Evolutionary conservation across 2,113 vertebrate species (phyloP), one percentile per base, ranked within the genome.

Genomic region (Nycticebus coucang): DNA sequence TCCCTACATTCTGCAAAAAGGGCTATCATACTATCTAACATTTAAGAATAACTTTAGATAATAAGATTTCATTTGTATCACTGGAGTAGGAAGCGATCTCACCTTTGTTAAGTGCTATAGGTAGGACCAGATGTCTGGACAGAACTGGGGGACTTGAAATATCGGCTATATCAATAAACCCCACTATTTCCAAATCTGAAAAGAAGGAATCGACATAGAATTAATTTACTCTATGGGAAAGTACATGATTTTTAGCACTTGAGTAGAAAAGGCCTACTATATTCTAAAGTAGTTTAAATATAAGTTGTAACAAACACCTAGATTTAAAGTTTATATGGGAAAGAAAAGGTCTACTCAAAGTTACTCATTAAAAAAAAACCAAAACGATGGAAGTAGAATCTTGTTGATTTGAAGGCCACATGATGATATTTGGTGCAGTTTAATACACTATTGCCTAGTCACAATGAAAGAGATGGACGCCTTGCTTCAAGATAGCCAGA

Each of bases 81-180:
- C 15, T 57, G 53, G 37, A 35, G 45, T 0, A 89, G 35, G n/a
- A 91, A 33, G n/a, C 95, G 62, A 92, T 95, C 99, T 98, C 92
- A 99, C 99, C 99, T 99, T 99, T 99, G 98, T 99, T 99, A 57
- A 99, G 99, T 87, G 99, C 99, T 94, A 99, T 99, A 68, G 99
- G 99, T 77, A 99, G 97, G 2, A 99, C 99, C 98, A 99, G 97
- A 98, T 99, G 99, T 95, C 99, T 99, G 89, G 99, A 99, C 92
- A 99, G 98, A 91, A 99, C 99, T 14, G 99, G 99, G 71, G 99
- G 99, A 88, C 99, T 99, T 93, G 99, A 99, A 96, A 99, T 99
- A 97, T 99, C 99, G 68, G 99, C 99, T 94, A 99, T 99, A 97
- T 99, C 99, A 98, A 99, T 99, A 98, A 99, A 99, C 0, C 99